phyloP scores from a whole-genome alignment of 1,140 invertebrate species.

The Vanessa tameamea region DNA sequence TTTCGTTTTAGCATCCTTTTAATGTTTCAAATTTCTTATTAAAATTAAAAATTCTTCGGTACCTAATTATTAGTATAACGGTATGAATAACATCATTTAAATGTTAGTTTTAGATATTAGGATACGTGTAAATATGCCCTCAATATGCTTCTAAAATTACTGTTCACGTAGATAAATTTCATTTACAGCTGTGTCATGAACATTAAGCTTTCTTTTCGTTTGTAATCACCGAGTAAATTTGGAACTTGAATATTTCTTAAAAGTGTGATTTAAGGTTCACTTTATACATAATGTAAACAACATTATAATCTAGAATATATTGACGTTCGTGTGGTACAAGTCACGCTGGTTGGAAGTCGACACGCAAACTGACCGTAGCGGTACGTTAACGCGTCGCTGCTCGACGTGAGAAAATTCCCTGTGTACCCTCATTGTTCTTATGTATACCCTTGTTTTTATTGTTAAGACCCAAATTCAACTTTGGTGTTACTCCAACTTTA shows the following conservation, averaged over 20 bases:
- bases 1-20: no score
- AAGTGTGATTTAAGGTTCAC: neutral
- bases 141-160: neutral
- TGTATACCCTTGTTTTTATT: slow-evolving; percentile 60
- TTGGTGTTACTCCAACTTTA: neutral
- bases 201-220: neutral
- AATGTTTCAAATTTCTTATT: no score
- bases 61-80: neutral
- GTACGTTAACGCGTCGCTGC: slow-evolving; percentile 63
- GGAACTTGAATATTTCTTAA: neutral
- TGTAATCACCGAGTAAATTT: no score
- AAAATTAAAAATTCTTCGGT: no score
- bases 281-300: neutral
- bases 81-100: neutral
- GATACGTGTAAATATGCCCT: neutral
- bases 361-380: slow-evolving; percentile 67
- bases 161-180: neutral
- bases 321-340: slow-evolving; percentile 34
- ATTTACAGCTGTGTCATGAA: slow-evolving; percentile 9
- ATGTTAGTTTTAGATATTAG: neutral
- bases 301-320: slow-evolving; percentile 22
- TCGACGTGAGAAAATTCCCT: slow-evolving; percentile 68
- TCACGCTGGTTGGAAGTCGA: slow-evolving; percentile 52
- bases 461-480: slow-evolving; percentile 44
- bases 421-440: slow-evolving; percentile 63